Evolutionary conservation across 2,888 invertebrate species (phyloP).

Genomic region (Eledona agricola): DNA sequence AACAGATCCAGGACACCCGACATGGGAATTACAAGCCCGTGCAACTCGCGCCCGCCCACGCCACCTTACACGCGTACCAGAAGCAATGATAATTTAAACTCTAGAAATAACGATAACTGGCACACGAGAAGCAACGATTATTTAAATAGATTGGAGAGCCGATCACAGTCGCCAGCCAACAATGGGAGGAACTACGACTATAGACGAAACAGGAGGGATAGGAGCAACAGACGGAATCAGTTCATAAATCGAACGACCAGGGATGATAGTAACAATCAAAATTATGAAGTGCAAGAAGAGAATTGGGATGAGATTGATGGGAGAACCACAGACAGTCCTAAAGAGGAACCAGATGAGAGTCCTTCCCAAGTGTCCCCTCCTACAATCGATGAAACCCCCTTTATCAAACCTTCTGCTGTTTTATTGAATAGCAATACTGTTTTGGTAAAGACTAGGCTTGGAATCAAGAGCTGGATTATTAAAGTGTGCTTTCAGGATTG

Average conservation of each 20-base stretch:
- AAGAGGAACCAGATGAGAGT: slow-evolving; percentile 3
- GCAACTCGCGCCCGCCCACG: slow-evolving; percentile 57
- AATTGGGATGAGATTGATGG: slow-evolving; percentile 34
- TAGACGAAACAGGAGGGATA: slow-evolving; percentile 27
- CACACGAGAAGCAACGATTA: no score
- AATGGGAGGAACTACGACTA: slow-evolving; percentile 43
- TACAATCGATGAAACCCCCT: slow-evolving; percentile 37
- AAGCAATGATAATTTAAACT: slow-evolving; percentile 53
- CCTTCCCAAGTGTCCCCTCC: slow-evolving; percentile 52
- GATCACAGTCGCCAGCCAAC: slow-evolving; percentile 50
- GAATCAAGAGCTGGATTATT: background rate
- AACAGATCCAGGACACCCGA: slow-evolving; percentile 63
- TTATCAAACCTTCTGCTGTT: slow-evolving; percentile 36
- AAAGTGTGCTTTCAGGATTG: slow-evolving; percentile 64
- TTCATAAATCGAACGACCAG: slow-evolving; percentile 14
- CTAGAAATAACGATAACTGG: slow-evolving; percentile 52
- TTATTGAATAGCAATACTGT: slow-evolving; percentile 30
- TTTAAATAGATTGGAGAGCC: slow-evolving; percentile 42
- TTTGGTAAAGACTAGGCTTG: slow-evolving; percentile 33
- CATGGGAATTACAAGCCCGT: slow-evolving; percentile 55
- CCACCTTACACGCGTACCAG: slow-evolving; percentile 47
- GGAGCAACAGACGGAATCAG: slow-evolving; percentile 27
- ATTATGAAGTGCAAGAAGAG: slow-evolving; percentile 33
- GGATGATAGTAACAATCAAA: slow-evolving; percentile 32
- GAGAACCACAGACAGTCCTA: slow-evolving; percentile 42